These are phyloP conservation scores for Drosophila ambigua DNA, from an alignment of 1,140 invertebrate genomes.

Conservation along the genomic window DNA sequence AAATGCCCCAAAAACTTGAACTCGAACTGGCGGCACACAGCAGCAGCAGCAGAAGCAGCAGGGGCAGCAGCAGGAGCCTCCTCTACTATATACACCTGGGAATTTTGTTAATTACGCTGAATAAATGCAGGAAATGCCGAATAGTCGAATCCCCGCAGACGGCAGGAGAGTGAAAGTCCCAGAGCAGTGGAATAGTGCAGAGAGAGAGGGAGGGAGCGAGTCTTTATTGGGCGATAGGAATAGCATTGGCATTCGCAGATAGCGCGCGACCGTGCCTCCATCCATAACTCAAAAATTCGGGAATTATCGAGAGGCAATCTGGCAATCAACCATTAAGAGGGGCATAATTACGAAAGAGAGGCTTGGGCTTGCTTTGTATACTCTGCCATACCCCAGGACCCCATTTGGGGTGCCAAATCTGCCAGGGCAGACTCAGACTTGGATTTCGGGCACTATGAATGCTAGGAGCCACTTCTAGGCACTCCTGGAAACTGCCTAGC, in stretches of 20 bases:
- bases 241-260: neutral
- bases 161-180: neutral
- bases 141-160: slow-evolving; percentile 23
- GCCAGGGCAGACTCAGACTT: no score
- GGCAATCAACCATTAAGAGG: slow-evolving; percentile 6
- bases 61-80: neutral
- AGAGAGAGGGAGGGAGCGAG: neutral
- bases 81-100: slow-evolving; percentile 67
- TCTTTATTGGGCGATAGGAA: neutral
- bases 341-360: no score
- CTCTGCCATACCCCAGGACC: no score
- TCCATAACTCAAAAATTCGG: slow-evolving; percentile 41
- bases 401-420: no score
- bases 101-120: slow-evolving; percentile 78
- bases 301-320: slow-evolving; percentile 38
- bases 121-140: slow-evolving; percentile 72
- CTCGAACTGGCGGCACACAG: neutral
- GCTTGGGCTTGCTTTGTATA: no score
- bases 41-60: neutral
- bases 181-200: neutral
- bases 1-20: slow-evolving; percentile 43
- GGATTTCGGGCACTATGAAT: no score
- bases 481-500: no score
- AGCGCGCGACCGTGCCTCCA: no score
- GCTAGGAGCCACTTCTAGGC: no score